Evolutionary conservation across 2,888 invertebrate species (phyloP), one percentile per base, ranked within the genome.

Genomic region (Phlogophora meticulosa): DNA sequence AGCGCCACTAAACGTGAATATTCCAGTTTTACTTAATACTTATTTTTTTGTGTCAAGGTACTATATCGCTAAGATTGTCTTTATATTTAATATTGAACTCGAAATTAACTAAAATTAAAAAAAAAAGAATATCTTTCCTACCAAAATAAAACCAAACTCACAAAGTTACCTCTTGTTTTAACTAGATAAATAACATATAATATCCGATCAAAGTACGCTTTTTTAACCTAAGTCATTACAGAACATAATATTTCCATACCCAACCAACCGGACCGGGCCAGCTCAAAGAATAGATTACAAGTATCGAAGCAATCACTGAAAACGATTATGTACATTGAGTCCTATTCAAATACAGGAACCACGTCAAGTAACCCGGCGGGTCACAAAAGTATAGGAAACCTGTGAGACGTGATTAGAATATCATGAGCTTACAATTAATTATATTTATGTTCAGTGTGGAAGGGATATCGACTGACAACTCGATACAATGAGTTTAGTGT

Each of bases 1-100:
- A 34, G 56, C 7, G 59, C 74, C 5, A 43, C 49, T 1, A 85
- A 85, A 80, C 69, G 86, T 86, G 79, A 84, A 72, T 84, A 63
- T 55, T 24, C 13, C 15, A 15, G 9, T 52, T 58, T 55, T 15
- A 51, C 32, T 40, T 17, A n/a, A n/a, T n/a, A n/a, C n/a, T 3
- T 57, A 28, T 15, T 20, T 42, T 20, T 49, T n/a, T 40, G 38
- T 7, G 11, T n/a, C n/a, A n/a, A n/a, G n/a, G n/a, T n/a, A n/a
- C n/a, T n/a, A n/a, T n/a, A n/a, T n/a, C n/a, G 1, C 4, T 51
- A 7, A 4, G 17, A 34, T 51, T 51, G 20, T 34, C 7, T 17
- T n/a, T n/a, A n/a, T n/a, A n/a, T n/a, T n/a, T n/a, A n/a, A n/a
- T n/a, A n/a, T n/a, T n/a, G n/a, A n/a, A n/a, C n/a, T n/a, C n/a